Evolutionary conservation across 2,888 invertebrate genomes (phyloP).

Genomic region (Neria commutata): DNA sequence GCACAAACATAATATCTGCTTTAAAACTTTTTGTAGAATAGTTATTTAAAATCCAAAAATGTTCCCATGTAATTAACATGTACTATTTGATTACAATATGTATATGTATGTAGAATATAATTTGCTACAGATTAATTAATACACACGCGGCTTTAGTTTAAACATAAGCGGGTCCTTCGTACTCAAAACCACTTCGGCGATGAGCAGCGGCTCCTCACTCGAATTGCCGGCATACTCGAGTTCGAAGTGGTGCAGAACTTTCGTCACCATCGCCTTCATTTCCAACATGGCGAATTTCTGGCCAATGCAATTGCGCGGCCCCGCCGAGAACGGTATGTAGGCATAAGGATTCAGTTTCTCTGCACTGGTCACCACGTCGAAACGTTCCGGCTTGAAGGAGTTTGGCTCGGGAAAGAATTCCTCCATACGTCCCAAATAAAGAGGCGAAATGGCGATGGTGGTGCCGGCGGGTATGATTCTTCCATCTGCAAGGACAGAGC

Average conservation of each 20-base stretch:
- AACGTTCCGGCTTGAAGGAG: conserved; percentile 51
- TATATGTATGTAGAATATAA: no score
- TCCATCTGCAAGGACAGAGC: conserved; percentile 45
- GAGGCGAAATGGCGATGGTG: conserved; percentile 55
- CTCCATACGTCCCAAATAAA: conserved; percentile 49
- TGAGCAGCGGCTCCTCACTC: background rate
- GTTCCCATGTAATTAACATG: no score
- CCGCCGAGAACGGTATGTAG: conserved; percentile 52
- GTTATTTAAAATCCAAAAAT: no score
- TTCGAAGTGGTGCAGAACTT: conserved; percentile 48
- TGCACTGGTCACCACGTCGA: conserved; percentile 24
- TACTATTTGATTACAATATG: no score
- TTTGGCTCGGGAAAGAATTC: conserved; percentile 47
- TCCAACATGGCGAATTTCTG: conserved; percentile 59
- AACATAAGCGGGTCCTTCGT: conserved; percentile 59
- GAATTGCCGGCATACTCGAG: conserved; percentile 37
- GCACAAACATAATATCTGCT: no score
- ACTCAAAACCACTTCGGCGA: background rate
- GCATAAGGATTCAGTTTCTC: conserved; percentile 56
- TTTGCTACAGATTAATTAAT: no score
- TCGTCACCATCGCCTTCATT: conserved; percentile 53
- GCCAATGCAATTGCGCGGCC: conserved; percentile 60
- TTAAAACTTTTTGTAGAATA: no score
- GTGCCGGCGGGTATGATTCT: conserved; percentile 57
- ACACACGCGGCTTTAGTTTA: conserved; percentile 47